Conservation (phyloP, 2,113 vertebrate genomes). For the Otocyon megalotis region DNA sequence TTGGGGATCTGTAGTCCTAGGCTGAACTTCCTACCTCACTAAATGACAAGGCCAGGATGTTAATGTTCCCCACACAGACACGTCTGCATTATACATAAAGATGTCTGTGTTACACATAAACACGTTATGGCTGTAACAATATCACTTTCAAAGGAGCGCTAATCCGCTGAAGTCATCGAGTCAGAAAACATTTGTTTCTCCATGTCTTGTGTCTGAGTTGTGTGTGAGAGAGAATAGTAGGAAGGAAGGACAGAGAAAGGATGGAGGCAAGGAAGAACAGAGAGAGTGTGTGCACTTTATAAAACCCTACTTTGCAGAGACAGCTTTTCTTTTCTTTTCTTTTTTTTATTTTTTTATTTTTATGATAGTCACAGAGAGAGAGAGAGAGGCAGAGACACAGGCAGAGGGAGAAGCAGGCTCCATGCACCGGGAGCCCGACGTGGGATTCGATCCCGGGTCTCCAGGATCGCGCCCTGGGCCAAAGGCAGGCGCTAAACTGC, state of each 20-base stretch:
- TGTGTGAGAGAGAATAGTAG: background rate
- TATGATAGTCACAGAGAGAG: too few relatives aligned
- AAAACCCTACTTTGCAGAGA: background rate
- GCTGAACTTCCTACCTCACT: conserved; percentile 72
- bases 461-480: too few relatives aligned
- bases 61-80: conserved; percentile 53
- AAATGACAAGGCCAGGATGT: conserved; percentile 71
- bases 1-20: conserved; percentile 43
- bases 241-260: background rate
- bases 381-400: too few relatives aligned
- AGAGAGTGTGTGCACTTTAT: background rate
- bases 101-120: conserved; percentile 75
- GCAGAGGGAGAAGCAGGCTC: too few relatives aligned
- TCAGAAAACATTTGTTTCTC: conserved; percentile 77
- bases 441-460: too few relatives aligned
- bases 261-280: background rate
- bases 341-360: too few relatives aligned
- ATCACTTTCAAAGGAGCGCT: conserved; percentile 81
- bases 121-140: conserved; percentile 62
- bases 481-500: too few relatives aligned
- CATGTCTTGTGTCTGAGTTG: conserved; percentile 69
- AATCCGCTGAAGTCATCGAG: conserved; percentile 75
- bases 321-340: too few relatives aligned
- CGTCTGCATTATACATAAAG: conserved; percentile 58
- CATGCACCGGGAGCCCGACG: too few relatives aligned